Evolutionary conservation across 2,113 vertebrate species (phyloP).

Genomic region (Rhagologus leucostigma): DNA sequence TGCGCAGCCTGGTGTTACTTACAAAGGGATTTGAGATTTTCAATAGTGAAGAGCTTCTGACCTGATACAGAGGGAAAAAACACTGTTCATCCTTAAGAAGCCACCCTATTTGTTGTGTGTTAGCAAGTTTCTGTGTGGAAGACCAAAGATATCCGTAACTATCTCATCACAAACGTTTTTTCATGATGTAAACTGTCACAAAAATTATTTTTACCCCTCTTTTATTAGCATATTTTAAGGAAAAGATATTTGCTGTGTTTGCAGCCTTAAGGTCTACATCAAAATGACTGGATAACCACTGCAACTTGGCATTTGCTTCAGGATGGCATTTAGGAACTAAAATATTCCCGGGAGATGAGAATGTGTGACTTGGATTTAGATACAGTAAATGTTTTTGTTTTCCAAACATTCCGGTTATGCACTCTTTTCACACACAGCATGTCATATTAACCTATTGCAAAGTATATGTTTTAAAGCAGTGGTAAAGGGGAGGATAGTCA

Average conservation of each 20-base stretch:
- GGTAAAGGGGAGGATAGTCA: background rate
- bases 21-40: background rate
- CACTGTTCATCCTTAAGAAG: background rate
- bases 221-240: background rate
- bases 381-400: background rate
- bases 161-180: background rate
- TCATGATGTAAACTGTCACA: background rate
- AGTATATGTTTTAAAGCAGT: conserved; percentile 4
- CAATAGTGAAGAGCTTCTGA: background rate
- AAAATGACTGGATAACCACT: background rate
- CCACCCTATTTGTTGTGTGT: background rate
- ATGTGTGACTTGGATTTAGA: conserved; percentile 23
- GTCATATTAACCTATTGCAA: background rate
- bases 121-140: background rate
- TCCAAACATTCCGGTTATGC: background rate
- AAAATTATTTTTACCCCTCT: background rate
- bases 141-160: background rate
- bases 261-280: background rate
- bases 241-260: background rate
- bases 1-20: background rate
- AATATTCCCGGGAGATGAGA: background rate
- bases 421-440: background rate
- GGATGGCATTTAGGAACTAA: background rate
- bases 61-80: background rate
- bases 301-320: background rate